Evolutionary conservation across 2,888 invertebrate species (phyloP), one percentile per base, ranked within the genome.

Genomic region (Nomada fucata): DNA sequence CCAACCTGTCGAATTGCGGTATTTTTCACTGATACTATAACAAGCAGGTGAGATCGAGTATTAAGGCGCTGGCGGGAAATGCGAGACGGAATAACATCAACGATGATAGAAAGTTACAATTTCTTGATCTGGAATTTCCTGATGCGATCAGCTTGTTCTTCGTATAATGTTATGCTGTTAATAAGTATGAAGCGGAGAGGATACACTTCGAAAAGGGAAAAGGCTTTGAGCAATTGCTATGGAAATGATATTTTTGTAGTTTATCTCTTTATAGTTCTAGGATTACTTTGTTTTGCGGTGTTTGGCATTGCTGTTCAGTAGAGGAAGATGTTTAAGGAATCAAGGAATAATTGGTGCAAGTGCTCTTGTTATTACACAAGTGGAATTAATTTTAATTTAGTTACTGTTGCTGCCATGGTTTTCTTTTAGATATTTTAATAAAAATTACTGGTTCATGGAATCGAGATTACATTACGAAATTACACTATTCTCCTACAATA

Each of bases 41-140:
- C 15, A 15, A 9, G 15, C 7, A 20, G 10, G 36, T 42, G 61
- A 23, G 36, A 60, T 71, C 36, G 36, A 71, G 50, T 60, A 18
- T 3, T 50, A 7, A 36, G 15, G 3, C 4, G 47, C 9, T 36
- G 20, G 9, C 70, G 20, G 60, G 29, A 50, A 70, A 60, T 2
- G 47, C 2, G 60, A 70, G 50, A 70, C 60, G 5, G 36, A 61
- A 36, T 18, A 36, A 52, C 18, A 71, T 9, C 60, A 3, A 7
- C 11, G 7, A 23, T 42, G 13, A 52, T 71, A 61, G 71, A 71
- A 61, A 71, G 60, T 52, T 61, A 18, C 15, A 11, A 20, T 59
- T 50, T 50, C 60, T 50, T 20, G 11, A 18, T 60, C 15, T 29
- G 13, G 47, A 47, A 15, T 65, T 65, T 52, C 29, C 50, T 65